These are phyloP conservation scores for Aplysia californica DNA, from an alignment of 1,140 invertebrate genomes.

Conservation along the genomic window DNA sequence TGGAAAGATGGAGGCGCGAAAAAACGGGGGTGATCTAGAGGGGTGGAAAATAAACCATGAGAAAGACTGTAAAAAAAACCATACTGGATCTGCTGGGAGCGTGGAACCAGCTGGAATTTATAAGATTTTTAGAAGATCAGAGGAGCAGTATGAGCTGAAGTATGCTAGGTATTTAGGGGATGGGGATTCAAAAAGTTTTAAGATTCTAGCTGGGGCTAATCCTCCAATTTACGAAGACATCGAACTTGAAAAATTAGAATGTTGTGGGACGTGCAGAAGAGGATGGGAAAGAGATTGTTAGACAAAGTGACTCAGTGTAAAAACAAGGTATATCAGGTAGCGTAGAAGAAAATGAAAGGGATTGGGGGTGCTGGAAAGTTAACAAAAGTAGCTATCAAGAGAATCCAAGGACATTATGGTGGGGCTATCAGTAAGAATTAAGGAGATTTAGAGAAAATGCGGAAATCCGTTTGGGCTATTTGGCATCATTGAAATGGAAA, in stretches of 20 bases:
- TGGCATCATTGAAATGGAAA: constrained; percentile 13
- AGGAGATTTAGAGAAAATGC: constrained; percentile 6
- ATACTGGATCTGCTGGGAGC: constrained; percentile 5
- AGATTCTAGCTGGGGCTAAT: constrained; percentile 3
- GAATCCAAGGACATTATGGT: constrained; percentile 33
- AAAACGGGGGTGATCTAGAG: background rate
- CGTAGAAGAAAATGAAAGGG: background rate
- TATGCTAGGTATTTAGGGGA: constrained; percentile 28
- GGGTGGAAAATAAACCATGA: background rate
- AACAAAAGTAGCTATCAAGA: background rate
- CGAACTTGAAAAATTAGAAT: constrained; percentile 18
- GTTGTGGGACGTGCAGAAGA: constrained; percentile 22
- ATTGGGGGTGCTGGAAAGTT: constrained; percentile 7
- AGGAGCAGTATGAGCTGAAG: background rate
- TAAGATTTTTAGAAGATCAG: constrained; percentile 16
- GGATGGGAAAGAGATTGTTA: constrained; percentile 24
- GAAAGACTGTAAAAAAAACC: background rate
- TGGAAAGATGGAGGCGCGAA: background rate
- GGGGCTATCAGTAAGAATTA: constrained; percentile 25
- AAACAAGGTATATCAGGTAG: background rate
- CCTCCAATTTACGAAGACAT: constrained; percentile 16
- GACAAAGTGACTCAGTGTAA: constrained; percentile 17
- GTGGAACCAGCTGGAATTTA: constrained; percentile 22
- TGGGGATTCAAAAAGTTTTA: constrained; percentile 26
- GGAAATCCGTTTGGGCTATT: constrained; percentile 16